Conservation (phyloP, 2,888 invertebrate genomes). For the Anoncus sp. region DNA sequence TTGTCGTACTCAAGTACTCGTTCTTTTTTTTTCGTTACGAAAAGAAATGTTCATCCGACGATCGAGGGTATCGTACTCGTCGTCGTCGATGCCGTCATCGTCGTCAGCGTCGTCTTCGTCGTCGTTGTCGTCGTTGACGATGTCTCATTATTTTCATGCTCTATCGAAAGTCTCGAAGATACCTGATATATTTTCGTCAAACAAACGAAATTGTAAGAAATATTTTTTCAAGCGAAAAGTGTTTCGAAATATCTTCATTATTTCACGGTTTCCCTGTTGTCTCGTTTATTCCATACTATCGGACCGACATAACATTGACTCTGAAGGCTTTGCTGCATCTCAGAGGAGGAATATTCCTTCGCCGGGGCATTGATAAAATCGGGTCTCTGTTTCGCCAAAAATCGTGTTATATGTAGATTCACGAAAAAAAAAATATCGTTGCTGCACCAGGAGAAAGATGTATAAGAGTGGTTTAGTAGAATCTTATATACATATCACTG, state of each 20-base stretch:
- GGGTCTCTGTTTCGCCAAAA: background rate
- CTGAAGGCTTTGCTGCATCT: background rate
- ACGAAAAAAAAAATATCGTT: conserved; percentile 39
- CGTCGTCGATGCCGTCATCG: too few relatives aligned
- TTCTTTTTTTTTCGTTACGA: too few relatives aligned
- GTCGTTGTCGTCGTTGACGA: too few relatives aligned
- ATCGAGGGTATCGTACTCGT: too few relatives aligned
- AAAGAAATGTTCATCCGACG: conserved; percentile 4
- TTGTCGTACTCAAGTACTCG: too few relatives aligned
- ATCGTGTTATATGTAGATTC: conserved; percentile 37
- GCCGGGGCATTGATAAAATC: background rate
- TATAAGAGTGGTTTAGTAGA: background rate
- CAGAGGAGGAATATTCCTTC: background rate
- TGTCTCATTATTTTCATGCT: conserved; percentile 59
- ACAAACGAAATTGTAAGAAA: background rate
- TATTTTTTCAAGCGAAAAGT: conserved; percentile 12
- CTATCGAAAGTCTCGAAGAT: conserved; percentile 30
- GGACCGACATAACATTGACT: background rate
- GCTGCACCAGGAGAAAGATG: background rate
- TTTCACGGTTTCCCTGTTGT: background rate
- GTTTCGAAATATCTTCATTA: conserved; percentile 6
- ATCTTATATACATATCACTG: conserved; percentile 22
- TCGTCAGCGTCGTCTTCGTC: too few relatives aligned
- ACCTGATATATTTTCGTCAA: too few relatives aligned
- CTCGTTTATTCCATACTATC: background rate